phyloP scores from a whole-genome alignment of 2,888 invertebrate genomes.

The Hetaerina titia region DNA sequence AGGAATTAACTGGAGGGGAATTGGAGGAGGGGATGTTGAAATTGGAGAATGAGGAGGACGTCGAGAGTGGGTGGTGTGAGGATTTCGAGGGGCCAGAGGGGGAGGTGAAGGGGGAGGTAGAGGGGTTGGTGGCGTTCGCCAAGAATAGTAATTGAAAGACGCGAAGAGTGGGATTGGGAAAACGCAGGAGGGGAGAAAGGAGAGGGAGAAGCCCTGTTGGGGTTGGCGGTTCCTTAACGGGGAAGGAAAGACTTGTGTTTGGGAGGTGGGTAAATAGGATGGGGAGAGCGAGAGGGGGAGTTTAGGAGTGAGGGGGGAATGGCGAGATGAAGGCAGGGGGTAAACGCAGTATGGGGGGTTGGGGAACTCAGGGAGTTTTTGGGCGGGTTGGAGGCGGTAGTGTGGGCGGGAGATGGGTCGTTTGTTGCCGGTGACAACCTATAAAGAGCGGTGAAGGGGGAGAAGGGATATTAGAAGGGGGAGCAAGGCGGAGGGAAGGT shows the following conservation, averaged over 20 bases:
- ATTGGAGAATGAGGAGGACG: neutral
- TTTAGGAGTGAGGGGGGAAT: neutral
- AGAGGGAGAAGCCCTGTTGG: neutral
- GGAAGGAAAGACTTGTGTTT: neutral
- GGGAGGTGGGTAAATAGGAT: neutral
- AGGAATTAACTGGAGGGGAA: too few relatives aligned
- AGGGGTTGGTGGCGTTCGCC: conserved; percentile 19
- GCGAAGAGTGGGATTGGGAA: neutral
- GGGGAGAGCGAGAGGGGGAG: neutral
- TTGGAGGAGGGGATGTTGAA: neutral
- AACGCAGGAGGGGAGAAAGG: neutral
- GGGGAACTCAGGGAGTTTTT: neutral
- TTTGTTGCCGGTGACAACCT: conserved; percentile 60
- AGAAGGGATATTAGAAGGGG: conserved; percentile 38
- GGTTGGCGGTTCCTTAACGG: conserved; percentile 24
- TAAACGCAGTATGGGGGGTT: neutral
- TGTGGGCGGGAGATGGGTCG: neutral
- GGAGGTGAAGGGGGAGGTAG: conserved; percentile 11
- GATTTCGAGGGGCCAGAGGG: neutral
- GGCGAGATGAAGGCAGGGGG: neutral
- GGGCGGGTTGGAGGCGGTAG: neutral
- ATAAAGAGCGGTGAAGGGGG: conserved; percentile 51
- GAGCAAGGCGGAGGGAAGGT: neutral
- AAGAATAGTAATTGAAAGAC: conserved; percentile 64
- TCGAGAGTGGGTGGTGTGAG: neutral